Evolutionary conservation across 1,140 invertebrate genomes (phyloP).

Genomic region (Bombus confusus): DNA sequence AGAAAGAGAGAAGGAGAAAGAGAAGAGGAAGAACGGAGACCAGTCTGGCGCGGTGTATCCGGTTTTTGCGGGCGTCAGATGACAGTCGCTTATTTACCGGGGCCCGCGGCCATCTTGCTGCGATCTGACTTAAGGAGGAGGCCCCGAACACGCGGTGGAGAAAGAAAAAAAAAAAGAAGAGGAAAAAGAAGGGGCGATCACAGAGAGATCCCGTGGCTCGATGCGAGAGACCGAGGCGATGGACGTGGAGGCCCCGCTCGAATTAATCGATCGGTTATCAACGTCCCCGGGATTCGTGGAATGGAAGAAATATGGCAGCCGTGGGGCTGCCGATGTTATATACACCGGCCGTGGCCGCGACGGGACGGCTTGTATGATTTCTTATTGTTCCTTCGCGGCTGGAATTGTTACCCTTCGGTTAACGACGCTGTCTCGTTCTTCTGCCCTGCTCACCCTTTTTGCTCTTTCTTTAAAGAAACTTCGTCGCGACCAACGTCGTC

Average conservation of each 20-base stretch:
- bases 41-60: slow-evolving; percentile 78
- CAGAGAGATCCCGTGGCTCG: slow-evolving; percentile 15
- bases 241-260: slow-evolving; percentile 56
- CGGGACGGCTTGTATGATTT: slow-evolving; percentile 37
- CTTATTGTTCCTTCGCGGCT: slow-evolving; percentile 16
- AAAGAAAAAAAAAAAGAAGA: slow-evolving; percentile 35
- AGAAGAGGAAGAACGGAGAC: slow-evolving; percentile 60
- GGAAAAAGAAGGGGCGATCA: slow-evolving; percentile 1
- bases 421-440: slow-evolving; percentile 19
- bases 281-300: slow-evolving; percentile 58
- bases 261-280: slow-evolving; percentile 67
- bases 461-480: neutral
- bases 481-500: neutral
- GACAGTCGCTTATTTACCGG: slow-evolving; percentile 82
- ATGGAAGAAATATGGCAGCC: slow-evolving; percentile 55
- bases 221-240: slow-evolving; percentile 51
- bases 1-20: neutral
- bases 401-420: slow-evolving; percentile 12
- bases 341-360: neutral
- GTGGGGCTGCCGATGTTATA: slow-evolving; percentile 31
- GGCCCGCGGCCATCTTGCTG: slow-evolving; percentile 80
- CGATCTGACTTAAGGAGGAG: slow-evolving; percentile 79
- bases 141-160: slow-evolving; percentile 58
- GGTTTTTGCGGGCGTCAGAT: slow-evolving; percentile 82
- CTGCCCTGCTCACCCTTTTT: neutral